These are phyloP conservation scores for Pristiophorus japonicus DNA, from an alignment of 2,113 vertebrate genomes.

Conservation along the genomic window DNA sequence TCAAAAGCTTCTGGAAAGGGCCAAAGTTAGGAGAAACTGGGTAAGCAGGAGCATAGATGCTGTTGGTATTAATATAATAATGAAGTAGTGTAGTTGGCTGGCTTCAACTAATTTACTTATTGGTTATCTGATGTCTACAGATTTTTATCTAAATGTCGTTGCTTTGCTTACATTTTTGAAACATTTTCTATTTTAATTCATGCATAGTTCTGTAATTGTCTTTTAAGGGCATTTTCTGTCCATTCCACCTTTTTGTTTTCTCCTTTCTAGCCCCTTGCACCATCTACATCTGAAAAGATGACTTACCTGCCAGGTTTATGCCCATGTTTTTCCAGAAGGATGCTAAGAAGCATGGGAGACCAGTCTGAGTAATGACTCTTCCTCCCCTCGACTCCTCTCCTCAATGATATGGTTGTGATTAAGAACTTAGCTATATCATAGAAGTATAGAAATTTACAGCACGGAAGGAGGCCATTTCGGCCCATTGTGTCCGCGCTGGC, in stretches of 20 bases:
- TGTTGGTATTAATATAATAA: conserved; percentile 16
- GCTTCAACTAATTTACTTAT: not conserved
- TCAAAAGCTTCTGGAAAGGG: conserved; percentile 78
- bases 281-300: not conserved
- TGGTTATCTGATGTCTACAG: not conserved
- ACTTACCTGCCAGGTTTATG: not conserved
- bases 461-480: too few species aligned
- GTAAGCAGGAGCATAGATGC: conserved; percentile 51
- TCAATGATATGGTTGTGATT: not conserved
- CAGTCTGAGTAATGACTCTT: not conserved
- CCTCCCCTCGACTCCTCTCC: not conserved
- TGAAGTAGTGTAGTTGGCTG: not conserved
- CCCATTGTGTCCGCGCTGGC: too few species aligned
- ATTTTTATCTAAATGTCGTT: not conserved
- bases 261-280: not conserved
- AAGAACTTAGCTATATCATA: not conserved
- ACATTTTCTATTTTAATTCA: not conserved
- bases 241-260: not conserved
- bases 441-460: too few species aligned
- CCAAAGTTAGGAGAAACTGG: conserved; percentile 80
- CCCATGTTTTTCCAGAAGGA: not conserved
- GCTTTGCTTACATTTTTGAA: not conserved
- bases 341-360: not conserved
- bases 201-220: not conserved
- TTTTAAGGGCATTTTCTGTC: not conserved